Conservation (phyloP, 2,113 vertebrate genomes). For the Stigmatopora nigra region DNA sequence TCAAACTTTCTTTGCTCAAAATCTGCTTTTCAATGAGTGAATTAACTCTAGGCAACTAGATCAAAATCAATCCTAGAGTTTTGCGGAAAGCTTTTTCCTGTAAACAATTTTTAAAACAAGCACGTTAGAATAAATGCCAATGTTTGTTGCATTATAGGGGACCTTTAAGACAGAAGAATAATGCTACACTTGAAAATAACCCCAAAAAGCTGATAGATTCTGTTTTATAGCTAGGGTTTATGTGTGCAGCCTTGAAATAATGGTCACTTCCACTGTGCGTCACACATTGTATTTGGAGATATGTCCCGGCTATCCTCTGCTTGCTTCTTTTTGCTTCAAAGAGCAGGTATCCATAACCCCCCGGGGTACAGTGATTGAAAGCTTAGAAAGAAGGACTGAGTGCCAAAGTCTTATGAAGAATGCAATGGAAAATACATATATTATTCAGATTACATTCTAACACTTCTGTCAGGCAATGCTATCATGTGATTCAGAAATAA, state of each 20-base stretch:
- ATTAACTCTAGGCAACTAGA: no score
- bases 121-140: no score
- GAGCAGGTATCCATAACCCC: slow-evolving; percentile 66
- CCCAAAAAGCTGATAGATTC: not conserved
- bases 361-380: slow-evolving; percentile 62
- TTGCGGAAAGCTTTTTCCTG: no score
- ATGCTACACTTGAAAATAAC: not conserved
- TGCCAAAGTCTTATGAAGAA: slow-evolving; percentile 71
- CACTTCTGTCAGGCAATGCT: slow-evolving; percentile 42
- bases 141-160: no score
- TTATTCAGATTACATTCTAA: slow-evolving; percentile 68
- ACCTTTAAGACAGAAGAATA: not conserved
- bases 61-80: no score
- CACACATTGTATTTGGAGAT: slow-evolving; percentile 43
- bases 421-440: slow-evolving; percentile 67
- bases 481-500: slow-evolving; percentile 35
- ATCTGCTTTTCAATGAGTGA: no score
- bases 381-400: slow-evolving; percentile 61
- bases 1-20: no score
- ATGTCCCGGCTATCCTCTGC: slow-evolving; percentile 53
- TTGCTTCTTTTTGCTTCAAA: slow-evolving; percentile 63
- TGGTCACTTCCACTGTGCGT: slow-evolving; percentile 44
- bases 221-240: not conserved
- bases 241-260: slow-evolving; percentile 15
- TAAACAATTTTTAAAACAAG: no score